A percentile compares a stretch with the other conserved stretches of the same genome.
Evolutionary conservation across 2,888 invertebrate species (phyloP).

Genomic region (Aspidiotus rigidus): DNA sequence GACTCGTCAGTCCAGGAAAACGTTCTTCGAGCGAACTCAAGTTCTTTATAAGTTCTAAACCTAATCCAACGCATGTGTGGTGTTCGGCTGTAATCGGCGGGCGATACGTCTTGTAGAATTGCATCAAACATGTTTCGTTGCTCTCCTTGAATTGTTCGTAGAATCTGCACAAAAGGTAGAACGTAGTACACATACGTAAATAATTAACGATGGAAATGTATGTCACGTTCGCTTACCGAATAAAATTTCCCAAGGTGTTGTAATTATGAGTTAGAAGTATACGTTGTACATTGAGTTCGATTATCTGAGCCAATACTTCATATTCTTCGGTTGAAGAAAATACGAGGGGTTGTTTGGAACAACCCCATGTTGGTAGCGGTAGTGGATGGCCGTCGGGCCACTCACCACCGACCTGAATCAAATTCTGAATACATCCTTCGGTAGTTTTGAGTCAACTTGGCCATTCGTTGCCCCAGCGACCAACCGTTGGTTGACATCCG

Average conservation of each 20-base stretch:
- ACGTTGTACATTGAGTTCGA: constrained; percentile 69
- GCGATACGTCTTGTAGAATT: constrained; percentile 66
- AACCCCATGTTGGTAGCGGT: constrained; percentile 65
- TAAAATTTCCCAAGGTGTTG: constrained; percentile 78
- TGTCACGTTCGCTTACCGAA: constrained; percentile 45
- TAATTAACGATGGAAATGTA: background rate
- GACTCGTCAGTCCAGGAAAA: constrained; percentile 50
- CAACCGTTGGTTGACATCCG: constrained; percentile 65
- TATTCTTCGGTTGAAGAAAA: constrained; percentile 55
- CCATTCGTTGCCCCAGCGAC: constrained; percentile 89
- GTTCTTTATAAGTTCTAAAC: constrained; percentile 64
- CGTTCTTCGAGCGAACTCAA: constrained; percentile 54
- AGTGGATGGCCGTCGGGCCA: constrained; percentile 63
- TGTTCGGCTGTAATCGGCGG: constrained; percentile 68
- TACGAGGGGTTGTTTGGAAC: constrained; percentile 44
- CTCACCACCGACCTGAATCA: constrained; percentile 40
- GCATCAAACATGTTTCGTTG: constrained; percentile 53
- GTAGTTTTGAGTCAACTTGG: constrained; percentile 85
- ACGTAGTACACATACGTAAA: background rate
- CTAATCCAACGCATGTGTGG: constrained; percentile 82
- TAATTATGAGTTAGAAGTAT: constrained; percentile 77
- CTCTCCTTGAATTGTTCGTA: constrained; percentile 51
- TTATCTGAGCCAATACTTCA: constrained; percentile 67
- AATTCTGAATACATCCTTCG: constrained; percentile 32
- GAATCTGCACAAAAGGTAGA: constrained; percentile 48